Evolutionary conservation across 1,140 invertebrate species (phyloP), one percentile per base, ranked within the genome.

Genomic region (Drosophila bifasciata): DNA sequence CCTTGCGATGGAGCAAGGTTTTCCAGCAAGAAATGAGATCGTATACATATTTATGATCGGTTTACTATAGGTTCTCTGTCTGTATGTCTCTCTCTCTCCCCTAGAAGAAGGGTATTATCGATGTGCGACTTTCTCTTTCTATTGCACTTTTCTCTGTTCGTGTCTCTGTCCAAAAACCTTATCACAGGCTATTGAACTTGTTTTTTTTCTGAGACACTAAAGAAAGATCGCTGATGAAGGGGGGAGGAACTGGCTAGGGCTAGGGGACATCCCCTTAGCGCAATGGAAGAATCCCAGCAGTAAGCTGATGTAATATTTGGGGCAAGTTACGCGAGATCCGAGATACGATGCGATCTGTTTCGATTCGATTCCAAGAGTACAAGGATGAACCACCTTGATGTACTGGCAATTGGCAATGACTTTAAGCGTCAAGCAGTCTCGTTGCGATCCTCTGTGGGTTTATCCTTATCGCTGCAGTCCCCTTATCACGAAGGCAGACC

Each of bases 351-450:
- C 19, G 19, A 21, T 21, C 19, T 3, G 19, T 21, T 21, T 3
- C 28, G 28, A 50, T 21, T 3, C 28, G 28, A 50, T 45, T 51
- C 2, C 15, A 15, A 60, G 62, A 49, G 62, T 44, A 56, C 63
- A 36, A 69, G 32, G 64, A 45, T 68, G 62, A 32, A 68, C 45
- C 63, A 36, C 32, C 32, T 68, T 32, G 59, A 17, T 40, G n/a
- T n/a, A 16, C 23, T 16, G 46, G 4, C 19, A 25, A 21, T 39
- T n/a, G 46, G n/a, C 58, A 52, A 52, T 68, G 66, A 68, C 62
- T 69, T 56, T n/a, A n/a, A 68, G 70, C 70, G 70, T 74, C 70
- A 74, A 64, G 70, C 70, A 56, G 70, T 74, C 70, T 74, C 48
- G 40, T 44, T 23, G 17, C 59, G 59, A 56, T 56, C 17, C 44